These are phyloP conservation scores for Chaetops frenatus DNA, from an alignment of 2,113 vertebrate species.

Conservation along the genomic window DNA sequence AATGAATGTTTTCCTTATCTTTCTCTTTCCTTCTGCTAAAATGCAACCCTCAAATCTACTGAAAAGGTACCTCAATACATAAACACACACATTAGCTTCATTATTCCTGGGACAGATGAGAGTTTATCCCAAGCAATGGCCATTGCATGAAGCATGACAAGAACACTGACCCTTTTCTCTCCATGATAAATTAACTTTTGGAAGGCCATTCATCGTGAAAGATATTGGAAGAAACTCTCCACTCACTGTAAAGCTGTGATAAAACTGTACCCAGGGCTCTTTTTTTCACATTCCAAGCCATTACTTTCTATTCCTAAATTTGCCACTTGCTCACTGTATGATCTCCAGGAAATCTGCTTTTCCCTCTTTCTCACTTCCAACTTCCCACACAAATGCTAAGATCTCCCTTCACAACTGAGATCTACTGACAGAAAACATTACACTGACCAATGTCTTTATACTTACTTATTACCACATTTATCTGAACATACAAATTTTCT, in stretches of 20 bases:
- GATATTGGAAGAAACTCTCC: not conserved
- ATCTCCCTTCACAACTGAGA: not conserved
- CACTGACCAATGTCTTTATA: not conserved
- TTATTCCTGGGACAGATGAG: not conserved
- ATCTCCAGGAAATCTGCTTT: not conserved
- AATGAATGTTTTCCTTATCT: not conserved
- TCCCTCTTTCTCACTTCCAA: not conserved
- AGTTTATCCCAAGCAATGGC: not conserved
- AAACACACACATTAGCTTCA: not conserved
- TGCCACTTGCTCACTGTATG: not conserved
- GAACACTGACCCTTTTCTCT: not conserved
- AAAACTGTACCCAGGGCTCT: not conserved
- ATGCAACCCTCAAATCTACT: not conserved
- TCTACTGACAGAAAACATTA: not conserved
- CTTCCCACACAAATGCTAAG: not conserved
- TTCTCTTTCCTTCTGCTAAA: not conserved
- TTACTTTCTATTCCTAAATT: not conserved
- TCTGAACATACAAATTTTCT: not conserved
- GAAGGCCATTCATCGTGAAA: not conserved
- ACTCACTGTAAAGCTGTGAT: not conserved
- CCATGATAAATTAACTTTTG: not conserved
- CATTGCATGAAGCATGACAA: not conserved
- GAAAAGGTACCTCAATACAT: not conserved
- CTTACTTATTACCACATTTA: not conserved
- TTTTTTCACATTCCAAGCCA: fast-evolving